Evolutionary conservation across 2,888 invertebrate genomes (phyloP).

Genomic region (Rhorus exstirpatorius): DNA sequence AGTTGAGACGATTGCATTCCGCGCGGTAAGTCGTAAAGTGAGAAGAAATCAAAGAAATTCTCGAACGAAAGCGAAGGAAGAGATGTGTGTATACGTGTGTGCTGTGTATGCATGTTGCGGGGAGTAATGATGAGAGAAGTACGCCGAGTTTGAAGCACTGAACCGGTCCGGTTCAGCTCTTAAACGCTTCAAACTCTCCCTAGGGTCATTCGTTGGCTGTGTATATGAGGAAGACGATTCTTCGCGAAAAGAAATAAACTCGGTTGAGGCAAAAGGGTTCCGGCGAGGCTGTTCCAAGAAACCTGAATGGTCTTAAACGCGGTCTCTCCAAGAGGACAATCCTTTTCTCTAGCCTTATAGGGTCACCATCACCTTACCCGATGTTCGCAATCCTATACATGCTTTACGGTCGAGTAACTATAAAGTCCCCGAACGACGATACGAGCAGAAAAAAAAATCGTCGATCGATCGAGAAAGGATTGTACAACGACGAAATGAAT

Average conservation of each 20-base stretch:
- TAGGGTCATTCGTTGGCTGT: conserved; percentile 59
- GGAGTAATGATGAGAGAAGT: conserved; percentile 43
- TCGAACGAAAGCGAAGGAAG: conserved; percentile 38
- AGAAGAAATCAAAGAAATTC: conserved; percentile 23
- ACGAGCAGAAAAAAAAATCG: conserved; percentile 31
- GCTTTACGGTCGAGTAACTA: conserved; percentile 18
- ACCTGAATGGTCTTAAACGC: conserved; percentile 40
- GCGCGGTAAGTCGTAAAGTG: conserved; percentile 38
- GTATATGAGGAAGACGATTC: conserved; percentile 44
- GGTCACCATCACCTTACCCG: conserved; percentile 60
- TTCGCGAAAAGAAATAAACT: conserved; percentile 64
- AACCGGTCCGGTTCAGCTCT: conserved; percentile 69
- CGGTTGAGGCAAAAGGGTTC: conserved; percentile 51
- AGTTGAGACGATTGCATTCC: conserved; percentile 26
- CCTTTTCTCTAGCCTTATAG: conserved; percentile 70
- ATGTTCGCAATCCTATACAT: conserved; percentile 30
- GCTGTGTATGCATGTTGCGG: neutral
- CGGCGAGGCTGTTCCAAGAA: conserved; percentile 70
- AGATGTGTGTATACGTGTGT: conserved; percentile 8
- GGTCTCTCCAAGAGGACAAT: conserved; percentile 50
- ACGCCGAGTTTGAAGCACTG: conserved; percentile 54
- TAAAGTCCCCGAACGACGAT: neutral
- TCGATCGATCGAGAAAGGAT: neutral
- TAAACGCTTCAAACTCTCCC: conserved; percentile 61
- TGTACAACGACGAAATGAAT: neutral